Evolutionary conservation across 2,888 invertebrate genomes (phyloP), one percentile per base, ranked within the genome.

Genomic region (Ophion obscuratus): DNA sequence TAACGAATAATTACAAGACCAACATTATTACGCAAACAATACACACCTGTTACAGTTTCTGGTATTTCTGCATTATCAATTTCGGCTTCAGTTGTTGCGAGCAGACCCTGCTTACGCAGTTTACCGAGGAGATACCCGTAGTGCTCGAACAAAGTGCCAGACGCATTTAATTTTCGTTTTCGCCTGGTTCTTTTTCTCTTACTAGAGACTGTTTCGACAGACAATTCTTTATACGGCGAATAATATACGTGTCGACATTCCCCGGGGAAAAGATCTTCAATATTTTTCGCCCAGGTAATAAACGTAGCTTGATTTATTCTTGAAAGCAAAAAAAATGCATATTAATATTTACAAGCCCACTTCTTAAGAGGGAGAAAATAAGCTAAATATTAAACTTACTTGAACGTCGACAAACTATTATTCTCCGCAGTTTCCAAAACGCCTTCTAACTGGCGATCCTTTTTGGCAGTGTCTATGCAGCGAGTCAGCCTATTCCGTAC

Each of bases 61-160:
- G 1, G 31, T 31, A 31, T 31, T 31, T 31, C 31, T 31, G 31
- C 31, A 31, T 31, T 31, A 31, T 31, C 9, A 71, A 71, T 71
- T 71, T 27, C 57, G 70, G 53, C 17, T 71, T 17, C 6, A 57
- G 53, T 71, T 71, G 53, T 71, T 71, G 70, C 70, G 70, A 73
- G 59, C 40, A 59, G 59, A 36, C 59, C 20, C 59, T 73, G 73
- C 31, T 59, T 31, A 59, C n/a, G 73, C 59, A 73, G 73, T 73
- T 73, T 73, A 36, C 36, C 10, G 11, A 59, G 59, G 31, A 59
- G 36, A 59, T 73, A 73, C n/a, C 59, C 59, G 20, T 73, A 73
- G 36, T 73, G 73, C 59, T 73, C 73, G 40, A 59, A 59, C 57
- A 73, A 59, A 73, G 36, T 73, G 36, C 59, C 73, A 17, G 67